Percentiles rank a stretch among this genome's conserved stretches.
phyloP scores from a whole-genome alignment of 2,113 vertebrate genomes.

The Gila orcuttii region DNA sequence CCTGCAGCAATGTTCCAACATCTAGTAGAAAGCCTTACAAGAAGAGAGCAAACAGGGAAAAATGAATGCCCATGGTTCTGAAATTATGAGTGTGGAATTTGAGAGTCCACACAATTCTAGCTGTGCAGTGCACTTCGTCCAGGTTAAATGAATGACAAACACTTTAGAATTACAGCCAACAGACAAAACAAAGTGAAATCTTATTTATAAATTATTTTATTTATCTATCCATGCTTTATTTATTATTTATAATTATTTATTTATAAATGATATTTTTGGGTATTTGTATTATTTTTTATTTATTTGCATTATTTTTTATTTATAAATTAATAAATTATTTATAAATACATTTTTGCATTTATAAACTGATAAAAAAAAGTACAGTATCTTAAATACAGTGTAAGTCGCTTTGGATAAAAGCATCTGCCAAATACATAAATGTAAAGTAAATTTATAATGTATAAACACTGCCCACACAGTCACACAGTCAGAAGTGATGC shows the following conservation, averaged over 20 bases:
- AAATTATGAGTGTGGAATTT: background rate
- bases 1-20: background rate
- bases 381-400: too few relatives aligned
- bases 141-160: background rate
- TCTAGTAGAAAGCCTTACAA: background rate
- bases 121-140: background rate
- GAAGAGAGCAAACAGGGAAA: background rate
- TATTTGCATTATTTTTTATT: too few relatives aligned
- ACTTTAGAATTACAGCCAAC: background rate
- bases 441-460: too few relatives aligned
- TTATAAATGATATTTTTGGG: background rate
- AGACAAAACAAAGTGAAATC: background rate
- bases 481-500: too few relatives aligned
- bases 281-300: too few relatives aligned
- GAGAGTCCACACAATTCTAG: background rate
- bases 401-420: too few relatives aligned
- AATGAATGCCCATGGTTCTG: background rate
- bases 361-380: too few relatives aligned
- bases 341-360: too few relatives aligned
- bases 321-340: too few relatives aligned
- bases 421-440: too few relatives aligned
- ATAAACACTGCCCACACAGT: too few relatives aligned
- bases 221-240: background rate
- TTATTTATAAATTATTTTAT: background rate
- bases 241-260: background rate